Conservation (phyloP, 2,113 vertebrate genomes). For the Phalacrocorax aristotelis region DNA sequence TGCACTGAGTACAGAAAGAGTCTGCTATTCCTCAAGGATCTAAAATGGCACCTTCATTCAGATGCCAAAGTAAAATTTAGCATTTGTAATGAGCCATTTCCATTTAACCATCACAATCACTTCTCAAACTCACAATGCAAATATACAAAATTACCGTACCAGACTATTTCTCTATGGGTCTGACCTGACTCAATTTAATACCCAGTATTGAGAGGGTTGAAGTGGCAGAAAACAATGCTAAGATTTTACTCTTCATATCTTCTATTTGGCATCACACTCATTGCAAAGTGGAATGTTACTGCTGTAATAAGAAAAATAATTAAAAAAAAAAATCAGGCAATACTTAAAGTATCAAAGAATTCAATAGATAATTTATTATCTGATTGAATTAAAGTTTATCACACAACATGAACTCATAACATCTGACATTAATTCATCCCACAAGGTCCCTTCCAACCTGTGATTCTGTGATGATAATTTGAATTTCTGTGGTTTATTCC, state of each 20-base stretch:
- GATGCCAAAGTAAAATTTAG: not conserved
- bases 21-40: not conserved
- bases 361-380: conserved; percentile 50
- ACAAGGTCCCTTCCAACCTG: too few species aligned
- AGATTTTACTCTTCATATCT: not conserved
- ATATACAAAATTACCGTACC: not conserved
- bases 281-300: not conserved
- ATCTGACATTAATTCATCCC: not conserved
- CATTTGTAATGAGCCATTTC: not conserved
- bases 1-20: not conserved
- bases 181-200: not conserved
- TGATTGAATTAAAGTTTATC: conserved; percentile 38
- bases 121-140: not conserved
- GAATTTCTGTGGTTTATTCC: not conserved
- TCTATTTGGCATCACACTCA: not conserved
- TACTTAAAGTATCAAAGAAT: conserved; percentile 31
- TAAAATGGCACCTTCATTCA: not conserved
- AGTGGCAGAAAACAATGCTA: not conserved
- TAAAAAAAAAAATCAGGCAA: not conserved
- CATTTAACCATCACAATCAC: not conserved
- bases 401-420: not conserved
- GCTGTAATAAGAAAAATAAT: not conserved
- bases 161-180: not conserved
- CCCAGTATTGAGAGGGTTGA: not conserved
- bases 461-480: not conserved